A percentile compares a stretch with the other conserved stretches of the same genome.
Conservation (phyloP, 2,113 vertebrate species). For the Hippocampus comes region DNA sequence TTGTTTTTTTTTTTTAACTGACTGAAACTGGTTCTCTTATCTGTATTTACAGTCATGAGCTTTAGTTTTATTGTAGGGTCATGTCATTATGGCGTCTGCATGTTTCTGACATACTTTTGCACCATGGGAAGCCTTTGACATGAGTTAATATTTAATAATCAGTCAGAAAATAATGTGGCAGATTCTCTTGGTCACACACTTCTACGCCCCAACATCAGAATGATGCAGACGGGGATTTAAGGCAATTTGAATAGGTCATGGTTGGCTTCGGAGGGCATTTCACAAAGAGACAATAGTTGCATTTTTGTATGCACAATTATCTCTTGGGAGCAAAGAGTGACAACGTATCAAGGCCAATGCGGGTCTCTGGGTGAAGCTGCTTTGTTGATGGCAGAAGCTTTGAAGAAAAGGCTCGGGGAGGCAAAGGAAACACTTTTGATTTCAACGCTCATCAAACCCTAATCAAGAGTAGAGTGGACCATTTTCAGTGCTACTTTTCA, state of each 20-base stretch:
- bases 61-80: not conserved
- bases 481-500: not conserved
- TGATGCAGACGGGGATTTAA: not conserved
- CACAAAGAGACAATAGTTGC: not conserved
- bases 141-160: not conserved
- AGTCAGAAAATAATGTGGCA: not conserved
- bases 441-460: not conserved
- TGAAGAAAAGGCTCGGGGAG: not conserved
- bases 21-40: slow-evolving; percentile 5
- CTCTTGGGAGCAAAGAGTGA: not conserved
- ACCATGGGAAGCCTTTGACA: not conserved
- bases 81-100: not conserved
- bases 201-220: not conserved
- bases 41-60: not conserved
- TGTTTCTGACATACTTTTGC: not conserved
- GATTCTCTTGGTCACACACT: not conserved
- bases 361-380: not conserved
- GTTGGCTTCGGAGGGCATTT: not conserved
- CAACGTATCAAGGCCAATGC: not conserved
- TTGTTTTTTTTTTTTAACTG: not conserved
- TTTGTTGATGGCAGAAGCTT: not conserved
- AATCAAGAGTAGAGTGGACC: not conserved
- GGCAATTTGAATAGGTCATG: not conserved
- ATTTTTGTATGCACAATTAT: not conserved
- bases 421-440: not conserved